Evolutionary conservation across 2,113 vertebrate species (phyloP), one percentile per base, ranked within the genome.

Genomic region (Salvelinus alpinus): DNA sequence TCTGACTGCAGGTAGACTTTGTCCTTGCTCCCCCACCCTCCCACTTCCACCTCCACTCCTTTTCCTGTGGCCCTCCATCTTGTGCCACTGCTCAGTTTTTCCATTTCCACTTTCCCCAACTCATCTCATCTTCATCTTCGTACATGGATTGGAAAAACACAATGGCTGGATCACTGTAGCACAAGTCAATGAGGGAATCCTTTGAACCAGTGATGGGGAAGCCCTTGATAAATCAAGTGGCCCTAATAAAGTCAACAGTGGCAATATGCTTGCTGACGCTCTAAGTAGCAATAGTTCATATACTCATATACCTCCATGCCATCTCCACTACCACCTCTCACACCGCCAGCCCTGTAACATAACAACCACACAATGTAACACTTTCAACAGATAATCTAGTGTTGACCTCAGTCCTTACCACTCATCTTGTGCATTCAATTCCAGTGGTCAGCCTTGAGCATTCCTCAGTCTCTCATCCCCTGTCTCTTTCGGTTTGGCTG

Each of bases 1-100:
- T 96, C 94, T 97, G 94, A 95, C 92, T 74, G 94, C 96, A 99
- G 98, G 97, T 99, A 99, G 95, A 96, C 93, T 25, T 62, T 76
- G 87, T 87, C 80, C 81, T 85, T 62, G 59, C 79, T 82, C 77
- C 75, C 74, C 87, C 91, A 90, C 90, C 38, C 74, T 73, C 73
- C 69, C 76, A 74, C 67, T 68, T 72, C 60, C 31, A 12, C 29
- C 12, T 16, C 62, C 75, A 73, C 66, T 69, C 67, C 51, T 25
- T 75, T 3, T 11, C 38, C 9, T 44, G 38, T 44, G 8, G 2
- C 73, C 65, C 25, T 65, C 74, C 83, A 76, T 80, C 72, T 68
- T 48, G n/a, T 67, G 29, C 70, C 24, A 29, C 59, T 73, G 34
- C 73, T 18, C 57, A 27, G 57, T 76, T 65, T 68, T 75, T 76